A percentile compares a stretch with the other conserved stretches of the same genome.
Evolutionary conservation across 2,888 invertebrate genomes (phyloP).

Genomic region (Apocheima hispidaria): DNA sequence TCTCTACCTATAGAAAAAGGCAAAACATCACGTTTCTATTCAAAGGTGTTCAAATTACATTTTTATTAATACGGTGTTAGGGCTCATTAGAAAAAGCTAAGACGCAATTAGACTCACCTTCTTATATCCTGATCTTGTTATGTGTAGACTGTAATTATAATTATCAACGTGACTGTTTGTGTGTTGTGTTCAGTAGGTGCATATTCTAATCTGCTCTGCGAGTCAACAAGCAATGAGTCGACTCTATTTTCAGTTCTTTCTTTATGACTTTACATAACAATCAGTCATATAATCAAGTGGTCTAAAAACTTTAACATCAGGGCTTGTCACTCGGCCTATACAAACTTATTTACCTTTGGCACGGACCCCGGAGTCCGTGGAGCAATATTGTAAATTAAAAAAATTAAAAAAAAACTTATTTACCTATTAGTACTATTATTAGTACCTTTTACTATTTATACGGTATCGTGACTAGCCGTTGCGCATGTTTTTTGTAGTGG

Average conservation of each 20-base stretch:
- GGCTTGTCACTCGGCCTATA: no score
- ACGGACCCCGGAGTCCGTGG: no score
- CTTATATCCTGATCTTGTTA: neutral
- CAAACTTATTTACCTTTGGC: no score
- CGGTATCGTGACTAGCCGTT: no score
- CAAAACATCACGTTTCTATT: neutral
- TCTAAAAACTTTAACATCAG: no score
- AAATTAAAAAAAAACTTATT: no score
- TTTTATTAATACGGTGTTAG: neutral
- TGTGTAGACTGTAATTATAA: neutral
- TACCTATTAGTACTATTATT: no score
- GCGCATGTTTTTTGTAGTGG: no score
- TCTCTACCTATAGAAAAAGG: no score
- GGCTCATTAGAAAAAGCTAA: neutral
- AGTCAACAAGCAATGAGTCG: conserved; percentile 5
- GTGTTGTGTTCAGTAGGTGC: conserved; percentile 10
- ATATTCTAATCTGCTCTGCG: conserved; percentile 7
- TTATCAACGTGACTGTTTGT: conserved; percentile 2
- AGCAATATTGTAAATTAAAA: no score
- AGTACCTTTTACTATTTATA: no score
- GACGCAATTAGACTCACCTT: neutral
- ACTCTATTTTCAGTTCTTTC: conserved; percentile 10
- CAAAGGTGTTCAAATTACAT: neutral
- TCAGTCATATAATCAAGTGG: neutral
- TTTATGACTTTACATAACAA: neutral